Conservation (phyloP, 2,888 invertebrate species). For the Cephus sareptanus region DNA sequence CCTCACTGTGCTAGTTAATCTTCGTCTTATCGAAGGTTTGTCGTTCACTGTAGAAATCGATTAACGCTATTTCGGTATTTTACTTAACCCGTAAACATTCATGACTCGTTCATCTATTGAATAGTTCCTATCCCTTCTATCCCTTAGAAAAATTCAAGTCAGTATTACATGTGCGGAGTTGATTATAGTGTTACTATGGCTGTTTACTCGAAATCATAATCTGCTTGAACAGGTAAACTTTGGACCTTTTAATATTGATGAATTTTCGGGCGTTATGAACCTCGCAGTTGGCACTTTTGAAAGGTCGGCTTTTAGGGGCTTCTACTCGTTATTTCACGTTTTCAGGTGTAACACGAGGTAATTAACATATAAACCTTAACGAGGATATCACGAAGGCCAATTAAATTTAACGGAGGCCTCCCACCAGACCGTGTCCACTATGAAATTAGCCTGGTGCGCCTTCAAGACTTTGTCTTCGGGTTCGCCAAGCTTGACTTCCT, state of each 20-base stretch:
- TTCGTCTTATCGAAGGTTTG: not conserved
- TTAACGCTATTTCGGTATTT: not conserved
- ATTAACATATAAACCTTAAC: constrained; percentile 44
- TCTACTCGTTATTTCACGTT: not conserved
- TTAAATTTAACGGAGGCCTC: constrained; percentile 25
- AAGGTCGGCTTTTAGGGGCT: not conserved
- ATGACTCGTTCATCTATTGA: not conserved
- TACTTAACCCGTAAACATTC: not conserved
- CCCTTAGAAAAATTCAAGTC: not conserved
- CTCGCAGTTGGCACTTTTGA: not conserved
- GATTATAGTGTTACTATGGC: not conserved
- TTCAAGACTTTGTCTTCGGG: constrained; percentile 4
- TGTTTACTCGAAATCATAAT: not conserved
- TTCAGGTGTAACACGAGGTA: constrained; percentile 15
- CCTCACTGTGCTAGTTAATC: not conserved
- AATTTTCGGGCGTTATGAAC: not conserved
- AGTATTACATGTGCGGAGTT: too few relatives aligned
- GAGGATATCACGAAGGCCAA: constrained; percentile 28
- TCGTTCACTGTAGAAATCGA: not conserved
- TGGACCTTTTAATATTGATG: not conserved
- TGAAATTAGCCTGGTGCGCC: constrained; percentile 10
- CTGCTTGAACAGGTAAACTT: not conserved
- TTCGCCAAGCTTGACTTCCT: not conserved
- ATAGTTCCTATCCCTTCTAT: too few relatives aligned
- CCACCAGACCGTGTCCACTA: constrained; percentile 17